Evolutionary conservation across 1,140 invertebrate species (phyloP).

Genomic region (Drosophila triauraria): DNA sequence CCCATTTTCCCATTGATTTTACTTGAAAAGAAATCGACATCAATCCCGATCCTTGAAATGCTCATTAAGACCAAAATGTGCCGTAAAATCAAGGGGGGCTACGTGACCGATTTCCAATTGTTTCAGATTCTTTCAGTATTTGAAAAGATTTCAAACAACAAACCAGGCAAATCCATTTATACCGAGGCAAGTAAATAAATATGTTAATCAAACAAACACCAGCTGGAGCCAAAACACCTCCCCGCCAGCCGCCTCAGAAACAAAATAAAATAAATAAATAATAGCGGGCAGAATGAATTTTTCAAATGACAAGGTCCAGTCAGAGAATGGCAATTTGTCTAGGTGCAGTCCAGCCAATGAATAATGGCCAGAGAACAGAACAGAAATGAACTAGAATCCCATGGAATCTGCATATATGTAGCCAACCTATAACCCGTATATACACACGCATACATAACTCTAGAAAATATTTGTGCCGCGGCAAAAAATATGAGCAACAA

Average conservation of each 20-base stretch:
- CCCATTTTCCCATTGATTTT: slow-evolving; percentile 7
- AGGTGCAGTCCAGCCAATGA: slow-evolving; percentile 49
- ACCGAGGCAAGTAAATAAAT: slow-evolving; percentile 41
- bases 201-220: slow-evolving; percentile 28
- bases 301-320: slow-evolving; percentile 45
- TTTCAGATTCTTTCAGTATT: slow-evolving; percentile 32
- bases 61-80: slow-evolving; percentile 30
- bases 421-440: slow-evolving; percentile 30
- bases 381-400: slow-evolving; percentile 24
- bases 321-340: slow-evolving; percentile 36
- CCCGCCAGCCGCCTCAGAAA: background rate
- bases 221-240: slow-evolving; percentile 18
- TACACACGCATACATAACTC: slow-evolving; percentile 22
- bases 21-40: slow-evolving; percentile 22
- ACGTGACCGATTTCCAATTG: slow-evolving; percentile 18
- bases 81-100: slow-evolving; percentile 35
- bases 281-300: slow-evolving; percentile 7
- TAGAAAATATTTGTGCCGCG: slow-evolving; percentile 56
- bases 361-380: slow-evolving; percentile 22
- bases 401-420: slow-evolving; percentile 58
- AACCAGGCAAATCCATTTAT: slow-evolving; percentile 1
- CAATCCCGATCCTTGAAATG: slow-evolving; percentile 37
- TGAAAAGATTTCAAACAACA: slow-evolving; percentile 17
- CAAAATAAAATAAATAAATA: slow-evolving; percentile 22
- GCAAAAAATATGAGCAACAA: slow-evolving; percentile 74